Evolutionary conservation across 2,888 invertebrate species (phyloP).

Genomic region (Lithophane semibrunnea): DNA sequence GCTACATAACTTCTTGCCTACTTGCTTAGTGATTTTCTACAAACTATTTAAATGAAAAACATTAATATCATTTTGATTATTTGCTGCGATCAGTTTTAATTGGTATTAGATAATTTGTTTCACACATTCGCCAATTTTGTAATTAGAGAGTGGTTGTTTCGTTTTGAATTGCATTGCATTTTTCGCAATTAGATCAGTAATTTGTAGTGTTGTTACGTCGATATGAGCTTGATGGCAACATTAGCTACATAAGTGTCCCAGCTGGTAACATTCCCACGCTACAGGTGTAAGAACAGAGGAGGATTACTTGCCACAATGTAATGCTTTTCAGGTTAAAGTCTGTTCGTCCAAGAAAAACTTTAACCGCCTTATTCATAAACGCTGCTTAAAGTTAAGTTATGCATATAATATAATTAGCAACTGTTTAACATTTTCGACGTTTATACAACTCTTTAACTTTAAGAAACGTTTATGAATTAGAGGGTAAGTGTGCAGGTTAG

Average conservation of each 20-base stretch:
- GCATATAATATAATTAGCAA: too few species aligned
- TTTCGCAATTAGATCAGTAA: conserved; percentile 54
- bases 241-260: conserved; percentile 42
- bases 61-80: conserved; percentile 60
- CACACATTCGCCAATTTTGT: conserved; percentile 51
- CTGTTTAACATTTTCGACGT: too few species aligned
- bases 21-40: conserved; percentile 77
- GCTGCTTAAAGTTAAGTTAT: too few species aligned
- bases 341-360: conserved; percentile 1
- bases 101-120: conserved; percentile 59
- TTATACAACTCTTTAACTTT: too few species aligned
- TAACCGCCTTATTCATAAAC: too few species aligned
- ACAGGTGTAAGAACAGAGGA: conserved; percentile 48
- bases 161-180: conserved; percentile 33
- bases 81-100: conserved; percentile 53
- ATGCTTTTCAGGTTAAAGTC: conserved; percentile 23
- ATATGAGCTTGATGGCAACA: conserved; percentile 23
- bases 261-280: conserved; percentile 44
- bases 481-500: background rate
- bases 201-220: conserved; percentile 40
- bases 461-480: too few species aligned
- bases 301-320: conserved; percentile 26
- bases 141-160: conserved; percentile 38
- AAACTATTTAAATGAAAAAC: conserved; percentile 72
- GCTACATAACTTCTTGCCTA: conserved; percentile 76